Evolutionary conservation across 2,113 vertebrate genomes (phyloP).

Genomic region (Carassius carassius): DNA sequence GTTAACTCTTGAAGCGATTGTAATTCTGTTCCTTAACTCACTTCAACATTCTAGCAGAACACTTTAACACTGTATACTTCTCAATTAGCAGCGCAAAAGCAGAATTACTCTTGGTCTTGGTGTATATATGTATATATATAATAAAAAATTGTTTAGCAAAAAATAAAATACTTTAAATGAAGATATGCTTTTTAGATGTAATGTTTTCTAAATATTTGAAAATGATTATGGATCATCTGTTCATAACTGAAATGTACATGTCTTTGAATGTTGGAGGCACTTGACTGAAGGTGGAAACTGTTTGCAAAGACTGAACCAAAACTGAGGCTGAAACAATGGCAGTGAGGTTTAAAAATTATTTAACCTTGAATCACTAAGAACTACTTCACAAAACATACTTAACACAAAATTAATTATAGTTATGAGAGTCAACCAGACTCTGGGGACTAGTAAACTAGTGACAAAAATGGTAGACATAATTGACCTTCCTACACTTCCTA

Average conservation of each 20-base stretch:
- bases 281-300: background rate
- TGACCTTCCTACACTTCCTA: background rate
- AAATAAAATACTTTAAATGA: background rate
- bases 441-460: background rate
- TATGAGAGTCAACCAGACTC: background rate
- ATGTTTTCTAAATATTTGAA: too few species aligned
- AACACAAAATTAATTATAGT: background rate
- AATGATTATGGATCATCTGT: too few species aligned
- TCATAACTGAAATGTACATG: too few species aligned
- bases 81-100: background rate
- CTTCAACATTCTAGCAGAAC: background rate
- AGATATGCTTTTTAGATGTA: too few species aligned
- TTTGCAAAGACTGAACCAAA: background rate
- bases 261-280: background rate
- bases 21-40: background rate
- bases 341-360: background rate
- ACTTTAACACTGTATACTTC: background rate
- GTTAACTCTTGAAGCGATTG: background rate
- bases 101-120: background rate
- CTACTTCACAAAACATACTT: background rate
- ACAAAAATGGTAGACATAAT: background rate
- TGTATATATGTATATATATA: too few species aligned
- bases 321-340: background rate
- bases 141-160: too few species aligned
- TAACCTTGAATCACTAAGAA: constrained; percentile 11